Conservation (phyloP, 2,113 vertebrate species). For the Myrmecobius fasciatus region DNA sequence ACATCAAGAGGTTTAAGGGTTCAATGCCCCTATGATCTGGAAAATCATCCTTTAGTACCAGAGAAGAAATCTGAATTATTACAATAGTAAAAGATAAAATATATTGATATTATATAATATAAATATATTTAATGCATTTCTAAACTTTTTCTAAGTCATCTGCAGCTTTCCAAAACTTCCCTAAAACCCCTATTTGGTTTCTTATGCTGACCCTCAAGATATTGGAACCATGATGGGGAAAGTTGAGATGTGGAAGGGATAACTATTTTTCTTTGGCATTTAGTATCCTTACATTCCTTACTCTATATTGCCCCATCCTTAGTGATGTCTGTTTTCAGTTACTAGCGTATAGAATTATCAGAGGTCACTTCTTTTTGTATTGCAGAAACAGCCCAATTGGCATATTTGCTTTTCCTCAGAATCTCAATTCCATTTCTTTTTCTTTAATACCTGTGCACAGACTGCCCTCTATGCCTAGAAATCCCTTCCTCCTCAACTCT, state of each 20-base stretch:
- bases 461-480: background rate
- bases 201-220: background rate
- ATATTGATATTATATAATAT: background rate
- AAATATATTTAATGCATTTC: background rate
- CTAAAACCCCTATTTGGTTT: background rate
- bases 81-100: too few relatives aligned
- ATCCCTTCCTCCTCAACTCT: background rate
- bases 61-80: too few relatives aligned
- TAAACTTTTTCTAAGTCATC: background rate
- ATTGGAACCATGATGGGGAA: background rate
- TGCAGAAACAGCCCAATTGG: background rate
- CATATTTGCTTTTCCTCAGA: too few relatives aligned
- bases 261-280: background rate
- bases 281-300: background rate
- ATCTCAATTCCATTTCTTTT: background rate
- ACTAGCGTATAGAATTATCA: background rate
- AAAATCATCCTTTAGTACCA: too few relatives aligned
- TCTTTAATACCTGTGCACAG: background rate
- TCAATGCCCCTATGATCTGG: too few relatives aligned
- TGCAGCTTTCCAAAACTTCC: too few relatives aligned
- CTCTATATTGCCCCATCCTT: background rate
- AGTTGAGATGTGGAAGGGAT: background rate
- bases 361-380: background rate
- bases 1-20: too few relatives aligned
- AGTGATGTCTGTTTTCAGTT: background rate